A percentile compares a stretch with the other conserved stretches of the same genome.
These are phyloP conservation scores for Papilio xuthus DNA, from an alignment of 1,140 invertebrate genomes.

Conservation along the genomic window DNA sequence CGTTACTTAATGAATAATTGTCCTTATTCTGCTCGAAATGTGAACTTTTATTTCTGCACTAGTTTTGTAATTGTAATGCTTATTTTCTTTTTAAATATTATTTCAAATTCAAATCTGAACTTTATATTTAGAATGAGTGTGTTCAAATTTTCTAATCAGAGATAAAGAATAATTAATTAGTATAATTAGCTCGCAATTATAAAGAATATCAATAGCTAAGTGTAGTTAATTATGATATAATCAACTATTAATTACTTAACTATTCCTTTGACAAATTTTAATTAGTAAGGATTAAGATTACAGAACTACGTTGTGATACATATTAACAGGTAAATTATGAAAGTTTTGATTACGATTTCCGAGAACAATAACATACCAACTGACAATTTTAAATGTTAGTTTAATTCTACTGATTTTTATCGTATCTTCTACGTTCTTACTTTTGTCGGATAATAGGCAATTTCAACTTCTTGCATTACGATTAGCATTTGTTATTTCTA, in stretches of 20 bases:
- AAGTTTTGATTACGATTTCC: slow-evolving; percentile 6
- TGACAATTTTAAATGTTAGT: neutral
- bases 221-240: neutral
- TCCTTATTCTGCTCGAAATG: neutral
- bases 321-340: neutral
- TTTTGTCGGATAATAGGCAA: no score
- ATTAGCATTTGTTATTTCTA: no score
- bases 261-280: neutral
- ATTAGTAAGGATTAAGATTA: neutral
- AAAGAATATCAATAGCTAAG: neutral
- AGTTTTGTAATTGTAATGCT: neutral
- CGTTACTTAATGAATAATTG: neutral
- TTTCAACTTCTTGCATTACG: no score
- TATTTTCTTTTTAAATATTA: neutral
- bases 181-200: slow-evolving; percentile 21
- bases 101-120: neutral
- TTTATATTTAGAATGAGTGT: neutral
- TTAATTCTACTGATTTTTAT: no score
- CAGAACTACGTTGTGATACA: neutral
- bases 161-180: slow-evolving; percentile 38
- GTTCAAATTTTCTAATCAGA: neutral
- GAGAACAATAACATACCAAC: neutral
- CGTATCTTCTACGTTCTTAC: neutral
- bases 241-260: neutral
- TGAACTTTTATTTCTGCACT: neutral